These are phyloP conservation scores for Goniozus legneri DNA, from an alignment of 1,140 invertebrate species.

Conservation along the genomic window DNA sequence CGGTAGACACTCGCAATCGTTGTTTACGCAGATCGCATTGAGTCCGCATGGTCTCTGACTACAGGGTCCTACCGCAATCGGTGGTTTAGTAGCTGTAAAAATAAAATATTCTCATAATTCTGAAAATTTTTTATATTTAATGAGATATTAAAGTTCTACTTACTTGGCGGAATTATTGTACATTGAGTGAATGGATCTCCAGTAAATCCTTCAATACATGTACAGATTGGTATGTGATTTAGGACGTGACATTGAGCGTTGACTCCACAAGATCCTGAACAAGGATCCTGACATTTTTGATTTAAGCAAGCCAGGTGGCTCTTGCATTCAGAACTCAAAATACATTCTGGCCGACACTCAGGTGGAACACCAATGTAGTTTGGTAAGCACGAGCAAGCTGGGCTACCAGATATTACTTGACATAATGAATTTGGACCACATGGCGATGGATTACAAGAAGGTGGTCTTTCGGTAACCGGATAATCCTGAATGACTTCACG, in stretches of 20 bases:
- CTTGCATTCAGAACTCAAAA: constrained; percentile 69
- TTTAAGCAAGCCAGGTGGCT: constrained; percentile 69
- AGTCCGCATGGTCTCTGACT: constrained; percentile 77
- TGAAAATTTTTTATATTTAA: not conserved
- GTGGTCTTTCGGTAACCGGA: constrained; percentile 59
- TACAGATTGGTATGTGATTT: constrained; percentile 73
- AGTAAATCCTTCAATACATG: constrained; percentile 67
- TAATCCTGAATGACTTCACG: constrained; percentile 42
- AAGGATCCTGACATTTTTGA: constrained; percentile 72
- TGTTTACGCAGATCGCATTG: constrained; percentile 68
- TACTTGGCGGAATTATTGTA: constrained; percentile 50
- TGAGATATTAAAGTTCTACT: constrained; percentile 25
- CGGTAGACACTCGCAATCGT: constrained; percentile 67
- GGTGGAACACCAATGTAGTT: constrained; percentile 74
- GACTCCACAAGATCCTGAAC: constrained; percentile 69
- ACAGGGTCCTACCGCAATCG: constrained; percentile 63
- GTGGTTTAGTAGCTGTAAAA: constrained; percentile 35
- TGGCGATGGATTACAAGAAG: constrained; percentile 72
- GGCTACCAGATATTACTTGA: constrained; percentile 65
- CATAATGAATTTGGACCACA: constrained; percentile 81
- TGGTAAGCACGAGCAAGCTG: constrained; percentile 74
- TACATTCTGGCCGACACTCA: constrained; percentile 71
- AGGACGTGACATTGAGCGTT: constrained; percentile 70
- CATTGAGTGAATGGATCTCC: constrained; percentile 77
- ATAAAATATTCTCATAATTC: constrained; percentile 4